Percentiles rank a stretch among this genome's conserved stretches.
Conservation (phyloP, 2,797 vertebrate genomes). For the Gobio occitaniae region DNA sequence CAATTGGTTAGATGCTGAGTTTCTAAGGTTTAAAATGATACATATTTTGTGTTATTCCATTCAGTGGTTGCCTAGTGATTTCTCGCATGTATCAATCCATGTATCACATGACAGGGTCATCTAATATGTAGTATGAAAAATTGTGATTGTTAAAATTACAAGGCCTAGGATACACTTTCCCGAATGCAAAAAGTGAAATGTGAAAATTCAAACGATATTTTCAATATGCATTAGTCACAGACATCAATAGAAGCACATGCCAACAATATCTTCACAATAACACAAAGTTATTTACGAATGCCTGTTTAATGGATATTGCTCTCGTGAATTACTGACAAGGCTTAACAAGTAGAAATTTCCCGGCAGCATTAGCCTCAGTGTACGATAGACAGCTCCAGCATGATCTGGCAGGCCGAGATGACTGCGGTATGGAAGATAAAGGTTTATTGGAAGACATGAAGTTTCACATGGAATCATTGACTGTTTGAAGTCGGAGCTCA, state of each 20-base stretch:
- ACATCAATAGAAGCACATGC: not conserved
- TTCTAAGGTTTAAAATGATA: no score
- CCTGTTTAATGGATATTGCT: not conserved
- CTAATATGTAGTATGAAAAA: not conserved
- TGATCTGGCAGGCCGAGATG: not conserved
- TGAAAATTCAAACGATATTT: not conserved
- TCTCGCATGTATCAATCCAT: not conserved
- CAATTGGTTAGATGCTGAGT: no score
- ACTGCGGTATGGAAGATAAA: constrained; percentile 24
- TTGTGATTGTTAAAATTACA: not conserved
- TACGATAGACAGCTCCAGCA: not conserved
- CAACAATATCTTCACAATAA: not conserved
- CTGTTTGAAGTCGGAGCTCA: constrained; percentile 18
- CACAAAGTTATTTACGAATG: not conserved
- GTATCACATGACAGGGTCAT: not conserved
- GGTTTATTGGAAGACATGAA: constrained; percentile 33
- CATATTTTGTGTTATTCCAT: no score
- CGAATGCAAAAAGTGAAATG: not conserved
- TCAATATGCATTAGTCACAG: not conserved
- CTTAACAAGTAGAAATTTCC: constrained; percentile 12
- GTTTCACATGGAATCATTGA: constrained; percentile 26
- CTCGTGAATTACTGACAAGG: constrained; percentile 20
- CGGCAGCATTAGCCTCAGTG: not conserved
- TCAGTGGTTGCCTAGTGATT: no score
- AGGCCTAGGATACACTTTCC: not conserved